Base-by-base conservation (phyloP, 2,113 vertebrate species). In the Gambusia holbrooki region DNA sequence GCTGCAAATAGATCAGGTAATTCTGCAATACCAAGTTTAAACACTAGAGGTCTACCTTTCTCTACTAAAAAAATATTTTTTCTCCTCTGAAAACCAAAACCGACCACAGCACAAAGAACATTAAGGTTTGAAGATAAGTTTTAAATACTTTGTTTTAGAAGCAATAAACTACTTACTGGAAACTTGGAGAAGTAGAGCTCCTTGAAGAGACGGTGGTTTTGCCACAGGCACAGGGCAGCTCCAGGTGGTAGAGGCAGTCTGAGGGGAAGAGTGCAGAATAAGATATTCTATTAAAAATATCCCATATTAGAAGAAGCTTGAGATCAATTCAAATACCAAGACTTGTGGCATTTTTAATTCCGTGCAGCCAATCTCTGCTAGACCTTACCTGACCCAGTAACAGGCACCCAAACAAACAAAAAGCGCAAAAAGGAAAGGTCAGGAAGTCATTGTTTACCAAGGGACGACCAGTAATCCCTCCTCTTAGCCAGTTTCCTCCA, bases 141-240 rank as follows among this genome's bases (percentile, higher is more conserved):
- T 62, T 61, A 61, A 28, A 28, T n/a, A n/a, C 3, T n/a, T 10
- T 60, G 61, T 35, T 25, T 14, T 66, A 4, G 10, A 35, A 63
- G 2, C 7, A 15, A 10, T 1, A 45, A 0, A 4, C 5, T 17
- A 89, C 96, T 94, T 95, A 99, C 98, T 7, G 97, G 95, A 91
- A 97, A 99, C 88, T 96, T 98, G 64, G 95, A 90, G 88, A 99
- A 99, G 92, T 99, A 99, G 3, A 97, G 89, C 70, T 97, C 90
- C 84, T 94, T 95, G 86, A 96, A 99, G 29, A 94, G 89, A 68
- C 94, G 93, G 11, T 92, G 79, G 93, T 97, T 99, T 94, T 97
- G 94, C 98, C 98, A 99, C 84, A 99, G 95, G 69, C 96, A 95
- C 5, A 96, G 88, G 9, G 98, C 97, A 1, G 96, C 94, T 67